These are phyloP conservation scores for Geotria australis DNA, from an alignment of 2,797 vertebrate genomes.

Conservation along the genomic window DNA sequence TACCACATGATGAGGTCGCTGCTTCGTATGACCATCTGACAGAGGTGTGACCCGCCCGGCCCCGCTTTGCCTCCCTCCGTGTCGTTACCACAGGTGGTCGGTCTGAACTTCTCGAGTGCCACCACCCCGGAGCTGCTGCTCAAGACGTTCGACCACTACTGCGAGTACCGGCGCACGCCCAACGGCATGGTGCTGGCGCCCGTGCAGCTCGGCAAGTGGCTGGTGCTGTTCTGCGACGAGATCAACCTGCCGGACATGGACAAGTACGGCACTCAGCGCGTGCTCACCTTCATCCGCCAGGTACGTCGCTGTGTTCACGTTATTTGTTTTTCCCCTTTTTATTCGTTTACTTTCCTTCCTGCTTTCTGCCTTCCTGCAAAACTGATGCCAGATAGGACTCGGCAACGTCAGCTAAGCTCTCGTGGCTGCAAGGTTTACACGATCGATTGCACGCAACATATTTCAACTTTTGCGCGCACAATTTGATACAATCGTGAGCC, in stretches of 20 bases:
- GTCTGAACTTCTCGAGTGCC: slow-evolving; percentile 92
- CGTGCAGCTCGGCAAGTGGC: slow-evolving; percentile 85
- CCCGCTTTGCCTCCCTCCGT: no score
- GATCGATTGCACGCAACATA: no score
- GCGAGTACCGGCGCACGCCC: slow-evolving; percentile 76
- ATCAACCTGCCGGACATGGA: slow-evolving; percentile 99
- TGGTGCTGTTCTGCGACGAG: slow-evolving; percentile 92
- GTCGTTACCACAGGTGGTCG: slow-evolving; percentile 39
- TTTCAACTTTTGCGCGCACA: not conserved
- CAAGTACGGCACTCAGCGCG: slow-evolving; percentile 87
- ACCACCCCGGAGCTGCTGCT: slow-evolving; percentile 83
- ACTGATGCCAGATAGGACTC: no score
- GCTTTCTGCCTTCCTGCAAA: no score
- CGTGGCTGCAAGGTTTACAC: no score
- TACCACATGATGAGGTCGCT: no score
- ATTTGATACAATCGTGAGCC: not conserved
- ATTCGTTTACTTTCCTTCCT: no score
- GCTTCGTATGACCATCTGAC: no score
- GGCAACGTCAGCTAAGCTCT: no score
- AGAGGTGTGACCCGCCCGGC: no score
- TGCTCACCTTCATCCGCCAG: slow-evolving; percentile 97
- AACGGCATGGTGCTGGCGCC: slow-evolving; percentile 78
- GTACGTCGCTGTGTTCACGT: slow-evolving; percentile 8
- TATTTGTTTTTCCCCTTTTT: no score
- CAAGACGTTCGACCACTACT: slow-evolving; percentile 97